These are phyloP conservation scores for Merluccius polli DNA, from an alignment of 2,797 vertebrate species.

Conservation along the genomic window DNA sequence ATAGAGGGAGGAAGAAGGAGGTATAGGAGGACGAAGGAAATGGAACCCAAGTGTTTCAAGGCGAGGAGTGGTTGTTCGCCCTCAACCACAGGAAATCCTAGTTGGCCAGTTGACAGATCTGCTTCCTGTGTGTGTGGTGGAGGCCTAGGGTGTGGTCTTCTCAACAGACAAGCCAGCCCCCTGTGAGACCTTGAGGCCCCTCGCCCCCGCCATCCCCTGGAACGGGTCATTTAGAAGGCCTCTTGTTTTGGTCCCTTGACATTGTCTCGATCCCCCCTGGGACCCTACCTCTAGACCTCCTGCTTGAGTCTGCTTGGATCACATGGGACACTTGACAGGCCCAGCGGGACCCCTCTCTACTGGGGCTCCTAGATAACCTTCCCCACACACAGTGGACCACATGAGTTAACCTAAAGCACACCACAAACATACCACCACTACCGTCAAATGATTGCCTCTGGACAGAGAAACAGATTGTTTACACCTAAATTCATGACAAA, in stretches of 20 bases:
- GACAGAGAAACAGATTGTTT: neutral
- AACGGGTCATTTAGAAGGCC: slow-evolving; percentile 27
- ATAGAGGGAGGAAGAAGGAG: slow-evolving; percentile 12
- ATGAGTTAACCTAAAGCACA: neutral
- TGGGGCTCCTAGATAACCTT: no score
- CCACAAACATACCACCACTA: neutral
- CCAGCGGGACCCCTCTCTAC: no score
- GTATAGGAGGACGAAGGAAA: slow-evolving; percentile 17
- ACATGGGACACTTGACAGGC: neutral
- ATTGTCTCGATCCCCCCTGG: neutral
- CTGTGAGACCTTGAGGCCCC: slow-evolving; percentile 38
- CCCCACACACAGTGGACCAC: neutral
- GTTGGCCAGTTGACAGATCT: slow-evolving; percentile 49
- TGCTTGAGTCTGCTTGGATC: neutral
- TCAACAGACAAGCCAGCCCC: slow-evolving; percentile 44
- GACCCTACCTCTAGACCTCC: neutral
- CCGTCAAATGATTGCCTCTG: neutral
- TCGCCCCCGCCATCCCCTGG: slow-evolving; percentile 29
- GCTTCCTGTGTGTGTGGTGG: slow-evolving; percentile 43
- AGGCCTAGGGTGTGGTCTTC: slow-evolving; percentile 57
- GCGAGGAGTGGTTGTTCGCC: slow-evolving; percentile 36
- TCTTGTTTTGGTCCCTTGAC: slow-evolving; percentile 12
- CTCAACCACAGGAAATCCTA: slow-evolving; percentile 57
- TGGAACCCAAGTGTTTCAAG: slow-evolving; percentile 32
- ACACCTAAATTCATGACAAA: neutral